Conservation (phyloP, 1,140 invertebrate species). For the Caenorhabditis inopinata region DNA sequence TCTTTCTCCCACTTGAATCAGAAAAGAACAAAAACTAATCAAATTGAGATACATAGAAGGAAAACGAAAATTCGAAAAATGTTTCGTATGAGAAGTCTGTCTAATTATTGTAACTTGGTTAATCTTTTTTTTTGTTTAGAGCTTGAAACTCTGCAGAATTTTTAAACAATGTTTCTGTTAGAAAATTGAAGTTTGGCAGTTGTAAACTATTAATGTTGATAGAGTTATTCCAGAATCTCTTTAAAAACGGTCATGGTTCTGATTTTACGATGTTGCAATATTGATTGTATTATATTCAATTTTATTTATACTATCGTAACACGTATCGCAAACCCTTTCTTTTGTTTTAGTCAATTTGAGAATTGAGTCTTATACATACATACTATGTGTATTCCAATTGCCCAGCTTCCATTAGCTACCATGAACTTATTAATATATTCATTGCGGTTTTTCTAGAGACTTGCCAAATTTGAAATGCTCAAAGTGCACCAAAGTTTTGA, state of each 20-base stretch:
- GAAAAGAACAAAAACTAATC: too few relatives aligned
- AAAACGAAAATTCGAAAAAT: too few relatives aligned
- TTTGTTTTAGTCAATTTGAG: not conserved
- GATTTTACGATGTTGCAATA: conserved; percentile 9
- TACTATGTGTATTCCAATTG: not conserved
- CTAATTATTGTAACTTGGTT: too few relatives aligned
- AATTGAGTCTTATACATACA: not conserved
- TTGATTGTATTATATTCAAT: conserved; percentile 19
- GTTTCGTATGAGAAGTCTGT: too few relatives aligned
- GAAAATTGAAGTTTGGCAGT: not conserved
- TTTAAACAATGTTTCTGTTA: too few relatives aligned
- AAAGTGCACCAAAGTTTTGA: not conserved
- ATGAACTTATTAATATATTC: conserved; percentile 5
- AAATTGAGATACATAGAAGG: too few relatives aligned
- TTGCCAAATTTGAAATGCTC: not conserved
- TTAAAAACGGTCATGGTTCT: not conserved
- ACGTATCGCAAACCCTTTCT: not conserved
- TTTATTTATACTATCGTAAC: not conserved
- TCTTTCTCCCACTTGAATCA: not conserved
- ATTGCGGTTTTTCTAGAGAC: not conserved
- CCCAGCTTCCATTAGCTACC: not conserved
- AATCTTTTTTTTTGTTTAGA: conserved; percentile 33
- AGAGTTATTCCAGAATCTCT: too few relatives aligned
- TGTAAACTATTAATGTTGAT: not conserved
- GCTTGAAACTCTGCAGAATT: not conserved